Percentiles rank a stretch among this genome's conserved stretches.
These are phyloP conservation scores for Ciconia stormi DNA, from an alignment of 2,113 vertebrate species.

Conservation along the genomic window DNA sequence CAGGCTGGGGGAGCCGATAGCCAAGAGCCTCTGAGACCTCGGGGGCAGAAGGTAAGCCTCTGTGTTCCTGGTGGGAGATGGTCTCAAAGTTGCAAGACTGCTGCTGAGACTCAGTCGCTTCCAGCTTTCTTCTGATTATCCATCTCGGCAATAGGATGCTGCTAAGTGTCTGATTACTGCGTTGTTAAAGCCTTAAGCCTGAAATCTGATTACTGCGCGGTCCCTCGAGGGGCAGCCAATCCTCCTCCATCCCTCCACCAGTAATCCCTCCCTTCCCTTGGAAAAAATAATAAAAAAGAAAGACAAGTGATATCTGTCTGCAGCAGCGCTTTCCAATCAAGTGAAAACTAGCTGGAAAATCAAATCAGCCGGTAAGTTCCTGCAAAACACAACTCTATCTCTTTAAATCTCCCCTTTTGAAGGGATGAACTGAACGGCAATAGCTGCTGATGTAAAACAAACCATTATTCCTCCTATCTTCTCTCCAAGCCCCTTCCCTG, in stretches of 20 bases:
- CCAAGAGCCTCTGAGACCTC: not conserved
- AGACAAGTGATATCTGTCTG: slow-evolving; percentile 38
- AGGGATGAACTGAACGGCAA: slow-evolving; percentile 24
- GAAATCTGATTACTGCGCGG: slow-evolving; percentile 13
- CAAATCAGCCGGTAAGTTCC: slow-evolving; percentile 44
- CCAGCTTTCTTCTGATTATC: slow-evolving; percentile 33
- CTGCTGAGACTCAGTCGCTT: not conserved
- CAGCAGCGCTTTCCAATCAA: slow-evolving; percentile 48
- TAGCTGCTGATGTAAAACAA: slow-evolving; percentile 66
- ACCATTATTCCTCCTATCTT: slow-evolving; percentile 44
- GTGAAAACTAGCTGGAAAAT: slow-evolving; percentile 59
- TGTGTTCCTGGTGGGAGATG: not conserved
- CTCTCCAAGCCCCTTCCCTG: slow-evolving; percentile 22
- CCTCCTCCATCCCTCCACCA: not conserved
- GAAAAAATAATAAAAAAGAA: slow-evolving; percentile 31
- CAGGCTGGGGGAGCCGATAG: not conserved
- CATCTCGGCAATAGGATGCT: not conserved
- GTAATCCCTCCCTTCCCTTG: not conserved
- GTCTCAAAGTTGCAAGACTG: not conserved
- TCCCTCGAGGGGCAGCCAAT: not conserved
- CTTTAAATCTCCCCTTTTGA: slow-evolving; percentile 49
- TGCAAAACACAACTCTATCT: slow-evolving; percentile 52
- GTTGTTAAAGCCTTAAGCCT: slow-evolving; percentile 49
- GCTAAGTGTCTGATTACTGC: slow-evolving; percentile 46
- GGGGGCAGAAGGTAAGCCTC: not conserved